Percentiles rank a stretch among this genome's conserved stretches.
Conservation (phyloP, 2,797 vertebrate species). For the Phaenicophaeus curvirostris region DNA sequence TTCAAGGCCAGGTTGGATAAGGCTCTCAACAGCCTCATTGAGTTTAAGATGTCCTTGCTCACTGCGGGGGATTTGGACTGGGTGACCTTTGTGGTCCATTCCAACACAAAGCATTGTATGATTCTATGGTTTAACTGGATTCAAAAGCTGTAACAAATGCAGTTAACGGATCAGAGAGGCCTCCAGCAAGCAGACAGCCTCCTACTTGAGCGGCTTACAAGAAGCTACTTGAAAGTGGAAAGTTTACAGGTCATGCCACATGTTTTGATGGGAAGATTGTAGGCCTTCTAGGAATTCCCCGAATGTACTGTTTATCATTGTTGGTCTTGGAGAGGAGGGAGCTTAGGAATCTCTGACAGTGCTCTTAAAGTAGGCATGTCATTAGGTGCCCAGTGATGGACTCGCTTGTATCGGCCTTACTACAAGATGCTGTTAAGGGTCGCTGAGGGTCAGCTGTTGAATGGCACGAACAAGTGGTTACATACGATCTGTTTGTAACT, state of each 20-base stretch:
- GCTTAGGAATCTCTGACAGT: background rate
- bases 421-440: background rate
- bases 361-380: background rate
- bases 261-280: background rate
- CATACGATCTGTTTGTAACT: constrained; percentile 50
- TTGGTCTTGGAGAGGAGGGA: rapidly evolving
- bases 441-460: background rate
- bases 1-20: too few species aligned
- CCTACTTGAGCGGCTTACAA: background rate
- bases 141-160: background rate
- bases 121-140: background rate
- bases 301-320: background rate
- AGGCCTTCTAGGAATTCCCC: background rate
- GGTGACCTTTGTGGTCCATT: too few species aligned
- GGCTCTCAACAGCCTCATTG: too few species aligned
- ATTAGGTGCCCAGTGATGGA: background rate
- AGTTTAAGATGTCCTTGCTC: too few species aligned
- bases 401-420: background rate
- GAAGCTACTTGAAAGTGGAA: background rate
- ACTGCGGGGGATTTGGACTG: too few species aligned
- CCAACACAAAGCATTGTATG: too few species aligned
- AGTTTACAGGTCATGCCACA: background rate
- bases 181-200: background rate
- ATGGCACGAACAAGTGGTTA: constrained; percentile 50
- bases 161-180: background rate